Conservation (phyloP, 2,888 invertebrate species). For the Nomada ferruginata region DNA sequence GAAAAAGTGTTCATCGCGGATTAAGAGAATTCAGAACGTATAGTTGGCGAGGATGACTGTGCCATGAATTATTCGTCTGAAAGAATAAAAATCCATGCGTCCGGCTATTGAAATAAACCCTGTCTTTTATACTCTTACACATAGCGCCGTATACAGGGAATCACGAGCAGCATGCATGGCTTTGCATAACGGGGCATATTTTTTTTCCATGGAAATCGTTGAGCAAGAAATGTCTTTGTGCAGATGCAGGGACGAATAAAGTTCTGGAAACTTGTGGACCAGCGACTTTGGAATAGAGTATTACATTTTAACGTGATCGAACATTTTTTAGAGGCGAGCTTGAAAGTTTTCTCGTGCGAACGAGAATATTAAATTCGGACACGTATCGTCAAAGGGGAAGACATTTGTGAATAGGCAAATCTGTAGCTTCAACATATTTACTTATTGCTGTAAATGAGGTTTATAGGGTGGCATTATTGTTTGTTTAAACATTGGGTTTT, state of each 20-base stretch:
- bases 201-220: conserved; percentile 11
- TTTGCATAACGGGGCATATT: not conserved
- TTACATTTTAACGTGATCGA: not conserved
- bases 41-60: not conserved
- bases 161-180: not conserved
- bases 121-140: conserved; percentile 5
- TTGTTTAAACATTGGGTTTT: too few relatives aligned
- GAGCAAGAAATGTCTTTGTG: conserved; percentile 4
- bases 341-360: not conserved
- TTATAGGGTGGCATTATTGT: too few relatives aligned
- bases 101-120: conserved; percentile 36
- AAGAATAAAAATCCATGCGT: conserved; percentile 15
- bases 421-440: too few relatives aligned
- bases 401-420: too few relatives aligned
- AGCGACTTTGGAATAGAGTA: not conserved
- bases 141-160: not conserved
- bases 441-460: too few relatives aligned
- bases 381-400: not conserved
- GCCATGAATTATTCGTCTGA: conserved; percentile 35
- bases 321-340: not conserved
- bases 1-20: not conserved
- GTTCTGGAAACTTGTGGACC: not conserved
- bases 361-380: not conserved
- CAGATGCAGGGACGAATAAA: not conserved
- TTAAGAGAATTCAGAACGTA: not conserved